Evolutionary conservation across 2,888 invertebrate genomes (phyloP).

Genomic region (Drosophila rubida): DNA sequence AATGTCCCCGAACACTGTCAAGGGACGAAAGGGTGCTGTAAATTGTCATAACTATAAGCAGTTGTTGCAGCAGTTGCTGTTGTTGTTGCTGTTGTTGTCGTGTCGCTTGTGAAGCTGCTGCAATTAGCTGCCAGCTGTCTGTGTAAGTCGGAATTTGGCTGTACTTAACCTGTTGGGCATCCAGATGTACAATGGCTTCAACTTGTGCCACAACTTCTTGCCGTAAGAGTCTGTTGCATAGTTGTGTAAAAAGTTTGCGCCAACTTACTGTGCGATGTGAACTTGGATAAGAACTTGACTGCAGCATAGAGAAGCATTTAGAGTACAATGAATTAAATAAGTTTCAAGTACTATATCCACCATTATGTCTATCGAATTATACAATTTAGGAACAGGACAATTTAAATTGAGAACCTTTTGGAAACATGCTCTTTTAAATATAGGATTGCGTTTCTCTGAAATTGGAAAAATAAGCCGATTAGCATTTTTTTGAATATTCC

Average conservation of each 20-base stretch:
- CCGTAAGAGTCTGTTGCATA: constrained; percentile 39
- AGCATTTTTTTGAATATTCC: constrained; percentile 13
- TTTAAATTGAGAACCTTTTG: not conserved
- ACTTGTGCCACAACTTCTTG: constrained; percentile 22
- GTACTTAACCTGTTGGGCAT: constrained; percentile 62
- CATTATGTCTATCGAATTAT: constrained; percentile 14
- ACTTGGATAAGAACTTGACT: constrained; percentile 4
- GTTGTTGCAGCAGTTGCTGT: constrained; percentile 23
- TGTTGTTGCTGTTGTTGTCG: constrained; percentile 27
- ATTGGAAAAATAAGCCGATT: constrained; percentile 51
- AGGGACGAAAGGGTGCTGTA: constrained; percentile 30
- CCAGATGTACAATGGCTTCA: constrained; percentile 17
- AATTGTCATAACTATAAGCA: constrained; percentile 64
- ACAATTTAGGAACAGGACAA: constrained; percentile 1
- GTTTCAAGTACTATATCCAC: constrained; percentile 36
- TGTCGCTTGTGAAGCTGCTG: constrained; percentile 1
- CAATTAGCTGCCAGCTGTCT: constrained; percentile 58
- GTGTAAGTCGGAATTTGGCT: constrained; percentile 30
- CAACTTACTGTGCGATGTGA: constrained; percentile 19
- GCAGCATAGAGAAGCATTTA: constrained; percentile 5
- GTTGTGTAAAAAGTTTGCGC: constrained; percentile 33
- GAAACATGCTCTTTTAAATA: too few relatives aligned
- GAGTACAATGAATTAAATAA: constrained; percentile 20
- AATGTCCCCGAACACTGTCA: constrained; percentile 61
- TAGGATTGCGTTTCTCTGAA: not conserved